Evolutionary conservation across 2,113 vertebrate species (phyloP).

Genomic region (Serinus canaria): DNA sequence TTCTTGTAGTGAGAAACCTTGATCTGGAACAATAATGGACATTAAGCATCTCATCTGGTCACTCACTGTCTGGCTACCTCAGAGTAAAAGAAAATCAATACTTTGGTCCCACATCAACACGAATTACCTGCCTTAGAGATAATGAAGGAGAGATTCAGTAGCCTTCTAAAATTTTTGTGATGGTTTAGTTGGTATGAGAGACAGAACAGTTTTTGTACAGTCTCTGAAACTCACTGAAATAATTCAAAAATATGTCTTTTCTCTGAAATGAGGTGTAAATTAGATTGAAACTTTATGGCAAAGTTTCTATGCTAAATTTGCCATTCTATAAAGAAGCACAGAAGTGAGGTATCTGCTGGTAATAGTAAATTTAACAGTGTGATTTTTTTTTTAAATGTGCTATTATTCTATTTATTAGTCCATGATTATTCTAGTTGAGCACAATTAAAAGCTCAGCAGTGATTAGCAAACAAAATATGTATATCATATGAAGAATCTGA

Average conservation of each 20-base stretch:
- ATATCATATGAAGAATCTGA: background rate
- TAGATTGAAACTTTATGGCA: background rate
- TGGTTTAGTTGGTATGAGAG: background rate
- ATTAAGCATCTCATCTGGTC: background rate
- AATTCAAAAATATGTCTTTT: background rate
- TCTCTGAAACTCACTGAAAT: background rate
- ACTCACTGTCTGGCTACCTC: background rate
- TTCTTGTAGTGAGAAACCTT: background rate
- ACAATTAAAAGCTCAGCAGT: background rate
- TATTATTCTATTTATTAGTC: background rate
- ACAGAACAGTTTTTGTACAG: background rate
- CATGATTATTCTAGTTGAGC: background rate
- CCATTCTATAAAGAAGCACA: background rate
- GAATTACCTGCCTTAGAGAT: background rate
- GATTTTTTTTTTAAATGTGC: background rate
- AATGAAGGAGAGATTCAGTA: background rate
- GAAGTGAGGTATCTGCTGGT: background rate
- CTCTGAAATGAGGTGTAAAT: background rate
- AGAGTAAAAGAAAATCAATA: background rate
- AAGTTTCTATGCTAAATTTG: background rate
- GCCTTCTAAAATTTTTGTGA: rapidly evolving
- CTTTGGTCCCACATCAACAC: background rate
- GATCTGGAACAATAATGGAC: background rate
- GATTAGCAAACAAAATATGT: background rate
- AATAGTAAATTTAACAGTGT: background rate